Evolutionary conservation across 2,113 vertebrate genomes (phyloP).

Genomic region (Tachysurus vachellii): DNA sequence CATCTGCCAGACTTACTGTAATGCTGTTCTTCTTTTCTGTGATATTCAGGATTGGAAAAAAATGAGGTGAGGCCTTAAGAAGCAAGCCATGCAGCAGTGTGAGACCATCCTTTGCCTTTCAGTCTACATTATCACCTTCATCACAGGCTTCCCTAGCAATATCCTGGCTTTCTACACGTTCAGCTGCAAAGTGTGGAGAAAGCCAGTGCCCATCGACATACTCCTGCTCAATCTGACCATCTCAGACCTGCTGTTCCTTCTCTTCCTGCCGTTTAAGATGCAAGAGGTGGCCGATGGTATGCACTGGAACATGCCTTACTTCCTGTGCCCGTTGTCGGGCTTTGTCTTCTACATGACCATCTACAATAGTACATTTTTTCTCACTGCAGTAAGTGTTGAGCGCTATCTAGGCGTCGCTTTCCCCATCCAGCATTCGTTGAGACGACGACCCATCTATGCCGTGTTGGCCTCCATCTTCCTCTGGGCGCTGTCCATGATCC

Average conservation of each 20-base stretch:
- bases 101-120: slow-evolving; percentile 70
- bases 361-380: slow-evolving; percentile 85
- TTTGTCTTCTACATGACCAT: slow-evolving; percentile 88
- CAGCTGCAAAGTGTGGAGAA: slow-evolving; percentile 72
- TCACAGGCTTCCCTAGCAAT: slow-evolving; percentile 82
- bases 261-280: slow-evolving; percentile 88
- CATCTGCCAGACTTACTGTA: not conserved
- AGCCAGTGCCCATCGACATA: slow-evolving; percentile 77
- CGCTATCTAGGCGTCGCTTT: slow-evolving; percentile 85
- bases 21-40: not conserved
- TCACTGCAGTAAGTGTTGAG: slow-evolving; percentile 84
- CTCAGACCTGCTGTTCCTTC: slow-evolving; percentile 82
- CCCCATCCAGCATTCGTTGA: slow-evolving; percentile 79
- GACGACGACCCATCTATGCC: slow-evolving; percentile 68
- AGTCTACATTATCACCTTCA: slow-evolving; percentile 80
- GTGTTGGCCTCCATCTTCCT: slow-evolving; percentile 72
- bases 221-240: slow-evolving; percentile 86
- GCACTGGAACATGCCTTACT: slow-evolving; percentile 71
- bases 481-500: slow-evolving; percentile 75
- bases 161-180: slow-evolving; percentile 82
- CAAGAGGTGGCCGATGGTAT: slow-evolving; percentile 69
- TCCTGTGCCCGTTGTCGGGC: slow-evolving; percentile 76
- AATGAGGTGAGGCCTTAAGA: not conserved
- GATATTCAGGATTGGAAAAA: not conserved
- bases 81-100: slow-evolving; percentile 55